Evolutionary conservation across 2,888 invertebrate species (phyloP), one percentile per base, ranked within the genome.

Genomic region (Erynnis tages): DNA sequence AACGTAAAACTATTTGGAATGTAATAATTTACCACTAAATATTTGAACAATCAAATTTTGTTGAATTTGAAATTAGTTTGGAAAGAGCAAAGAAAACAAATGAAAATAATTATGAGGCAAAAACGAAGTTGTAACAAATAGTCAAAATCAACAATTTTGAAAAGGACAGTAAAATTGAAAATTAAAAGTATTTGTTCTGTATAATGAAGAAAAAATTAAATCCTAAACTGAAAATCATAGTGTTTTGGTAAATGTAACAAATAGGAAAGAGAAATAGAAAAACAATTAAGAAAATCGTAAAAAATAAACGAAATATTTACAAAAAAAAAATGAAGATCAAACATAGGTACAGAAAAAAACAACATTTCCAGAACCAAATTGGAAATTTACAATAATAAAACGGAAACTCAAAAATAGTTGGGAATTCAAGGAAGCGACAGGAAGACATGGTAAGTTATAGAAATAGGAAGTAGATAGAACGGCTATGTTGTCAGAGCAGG

Each of bases 71-170:
- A n/a, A n/a, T n/a, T n/a, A n/a, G n/a, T n/a, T n/a, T n/a, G n/a
- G n/a, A n/a, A n/a, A n/a, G n/a, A n/a, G n/a, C n/a, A n/a, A 27
- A 52, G 53, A 54, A 35, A 49, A 13, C 35, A 46, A 2, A 2
- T 4, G 17, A n/a, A 17, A 34, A 17, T 16, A 8, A 3, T n/a
- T n/a, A n/a, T n/a, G n/a, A n/a, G n/a, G n/a, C n/a, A n/a, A n/a
- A n/a, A n/a, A n/a, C n/a, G 5, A 21, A 21, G 21, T 5, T 21
- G 21, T 5, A 27, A 27, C 10, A n/a, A n/a, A 27, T n/a, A n/a
- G n/a, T n/a, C 10, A n/a, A 23, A 1, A 0, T 25, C 25, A 25
- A 8, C 25, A 25, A 25, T 25, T 8, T 25, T 25, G 8, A 2
- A 5, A 25, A 8, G 8, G 7, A n/a, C n/a, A 25, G n/a, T 25